Conservation (phyloP, 2,888 invertebrate genomes). For the Imbricaverruca yamaguchii region DNA sequence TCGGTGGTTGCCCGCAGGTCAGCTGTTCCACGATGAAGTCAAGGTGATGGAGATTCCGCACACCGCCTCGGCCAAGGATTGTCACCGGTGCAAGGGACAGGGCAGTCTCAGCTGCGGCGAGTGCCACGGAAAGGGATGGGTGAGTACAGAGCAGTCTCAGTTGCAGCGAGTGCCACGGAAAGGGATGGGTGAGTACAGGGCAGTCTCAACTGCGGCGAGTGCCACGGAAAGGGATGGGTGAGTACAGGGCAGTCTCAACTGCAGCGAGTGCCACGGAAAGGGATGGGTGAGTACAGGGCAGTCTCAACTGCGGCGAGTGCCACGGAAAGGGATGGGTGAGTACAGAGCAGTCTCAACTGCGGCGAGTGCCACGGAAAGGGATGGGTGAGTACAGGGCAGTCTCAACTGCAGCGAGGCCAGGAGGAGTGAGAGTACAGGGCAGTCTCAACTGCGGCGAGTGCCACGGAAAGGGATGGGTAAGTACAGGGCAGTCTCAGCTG, state of each 20-base stretch:
- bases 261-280: slow-evolving; percentile 43
- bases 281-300: slow-evolving; percentile 44
- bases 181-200: slow-evolving; percentile 44
- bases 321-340: slow-evolving; percentile 45
- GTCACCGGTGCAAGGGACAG: slow-evolving; percentile 43
- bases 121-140: slow-evolving; percentile 46
- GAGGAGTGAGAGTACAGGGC: slow-evolving; percentile 42
- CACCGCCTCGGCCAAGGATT: slow-evolving; percentile 45
- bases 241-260: slow-evolving; percentile 40
- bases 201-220: slow-evolving; percentile 40
- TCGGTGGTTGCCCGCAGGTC: background rate
- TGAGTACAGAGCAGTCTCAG: slow-evolving; percentile 40
- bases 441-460: slow-evolving; percentile 42
- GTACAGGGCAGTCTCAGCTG: slow-evolving; percentile 41
- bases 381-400: slow-evolving; percentile 42
- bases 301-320: slow-evolving; percentile 41
- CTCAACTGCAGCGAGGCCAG: slow-evolving; percentile 42
- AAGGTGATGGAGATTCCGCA: slow-evolving; percentile 47
- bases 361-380: slow-evolving; percentile 45
- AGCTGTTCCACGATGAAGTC: slow-evolving; percentile 43
- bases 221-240: slow-evolving; percentile 46
- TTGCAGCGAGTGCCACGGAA: slow-evolving; percentile 43
- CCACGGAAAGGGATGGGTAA: slow-evolving; percentile 43
- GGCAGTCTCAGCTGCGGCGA: slow-evolving; percentile 41
- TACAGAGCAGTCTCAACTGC: slow-evolving; percentile 40